Evolutionary conservation across 2,113 vertebrate species (phyloP), one percentile per base, ranked within the genome.

Genomic region (Polypterus senegalus): DNA sequence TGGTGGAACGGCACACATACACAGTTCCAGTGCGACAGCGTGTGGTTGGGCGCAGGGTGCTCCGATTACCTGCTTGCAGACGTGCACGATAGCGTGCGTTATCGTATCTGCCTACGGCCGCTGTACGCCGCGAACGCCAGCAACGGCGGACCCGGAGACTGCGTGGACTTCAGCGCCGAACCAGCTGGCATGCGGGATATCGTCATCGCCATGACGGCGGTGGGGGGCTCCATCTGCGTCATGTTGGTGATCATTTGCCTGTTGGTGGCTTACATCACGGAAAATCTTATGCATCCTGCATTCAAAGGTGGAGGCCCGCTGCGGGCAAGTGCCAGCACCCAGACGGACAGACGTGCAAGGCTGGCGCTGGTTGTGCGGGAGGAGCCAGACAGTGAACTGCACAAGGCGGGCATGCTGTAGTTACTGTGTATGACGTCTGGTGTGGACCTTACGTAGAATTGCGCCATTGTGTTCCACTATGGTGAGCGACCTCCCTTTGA

Each of bases 181-280:
- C 86, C 90, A 0, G 85, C 87, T 7, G 89, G 92, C 76, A 92
- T 94, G 94, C 89, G 88, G 77, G 92, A 97, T 68, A 92, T 98
- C 70, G 95, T 97, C 4, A 88, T 98, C 54, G 95, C 95, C 77
- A 97, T 97, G 95, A 96, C 94, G 61, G 92, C 92, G 4, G 95
- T 97, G 73, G 95, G 95, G 61, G 94, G 95, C 49, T 90, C 94
- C 68, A 97, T 98, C 77, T 98, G 95, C 67, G 93, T 97, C 77
- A 97, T 97, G 95, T 86, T 97, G 66, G 95, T 98, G 71, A 88
- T 96, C 79, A 98, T 97, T 73, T 98, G 95, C 76, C 78, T 98
- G 62, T 81, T 98, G 47, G 95, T 97, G 78, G 95, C 95, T 9
- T 98, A 97, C 74, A 94, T 97, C 77, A 97, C 95, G 5, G 95